Evolutionary conservation across 1,140 invertebrate genomes (phyloP), one percentile per base, ranked within the genome.

Genomic region (Achatina immaculata): DNA sequence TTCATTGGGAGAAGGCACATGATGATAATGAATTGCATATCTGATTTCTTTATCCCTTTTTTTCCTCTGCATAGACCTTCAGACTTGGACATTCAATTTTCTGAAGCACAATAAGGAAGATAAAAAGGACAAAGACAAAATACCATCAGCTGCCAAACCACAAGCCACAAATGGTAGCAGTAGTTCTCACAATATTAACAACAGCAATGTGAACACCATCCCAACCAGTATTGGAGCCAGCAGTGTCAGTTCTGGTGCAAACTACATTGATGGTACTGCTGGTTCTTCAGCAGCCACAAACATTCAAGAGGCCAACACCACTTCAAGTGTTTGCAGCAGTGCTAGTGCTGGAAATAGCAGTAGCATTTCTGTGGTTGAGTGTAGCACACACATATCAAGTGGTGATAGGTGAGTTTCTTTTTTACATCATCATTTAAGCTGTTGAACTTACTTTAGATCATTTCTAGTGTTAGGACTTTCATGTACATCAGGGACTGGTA

Each of bases 351-450:
- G 36, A 40, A 58, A 34, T 19, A 42, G 66, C 28, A 45, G 62
- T 40, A 73, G 34, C 28, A 79, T 81, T 19, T 83, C 85, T 31
- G 82, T 81, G 66, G 86, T 87, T 43, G 86, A 87, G 76, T 87
- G 86, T 69, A 87, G 83, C 71, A 81, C 78, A 14, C 83, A 83
- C 14, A 69, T 78, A n/a, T 58, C 68, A 58, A 81, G 58, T 65
- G 85, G 83, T 62, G 85, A 86, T 28, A 84, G 84, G 86, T 86
- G 58, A 81, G 80, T 74, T n/a, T n/a, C n/a, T n/a, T n/a, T n/a
- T n/a, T n/a, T n/a, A n/a, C n/a, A n/a, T n/a, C n/a, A n/a, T n/a
- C n/a, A n/a, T n/a, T n/a, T n/a, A n/a, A n/a, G n/a, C n/a, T n/a
- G n/a, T n/a, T n/a, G n/a, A n/a, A n/a, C n/a, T n/a, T n/a, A n/a